Base-by-base conservation (phyloP, 2,797 vertebrate species). In the Coluber constrictor region DNA sequence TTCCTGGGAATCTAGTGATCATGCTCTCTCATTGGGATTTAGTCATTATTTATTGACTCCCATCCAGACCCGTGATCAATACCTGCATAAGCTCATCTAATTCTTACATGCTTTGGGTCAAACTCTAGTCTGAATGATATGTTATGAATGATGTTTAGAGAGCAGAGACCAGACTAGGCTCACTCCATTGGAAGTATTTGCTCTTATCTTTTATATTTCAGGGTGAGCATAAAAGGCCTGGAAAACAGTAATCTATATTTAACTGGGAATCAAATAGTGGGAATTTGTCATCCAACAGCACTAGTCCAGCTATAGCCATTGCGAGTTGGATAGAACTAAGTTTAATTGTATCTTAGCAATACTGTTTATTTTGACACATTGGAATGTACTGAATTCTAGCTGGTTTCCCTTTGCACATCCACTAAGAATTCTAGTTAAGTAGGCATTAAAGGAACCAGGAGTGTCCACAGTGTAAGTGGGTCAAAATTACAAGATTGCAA, bases 321-420 rank as follows among this genome's bases (percentile, higher is more conserved):
- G 15, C 25, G 47, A 70, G 10, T 29, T 4, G 37, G 13, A 16
- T 29, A 66, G 25, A 11, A 27, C 15, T 63, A 59, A 13, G 70
- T 47, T 37, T 91, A 29, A 86, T 59, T n/a, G 51, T 70, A 57
- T 63, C 25, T 16, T 60, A 63, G 5, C n/a, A 55, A 32, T 27
- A 27, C 18, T 32, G n/a, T 60, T 63, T 87, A 27, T 43, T 87
- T 66, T 47, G 86, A 29, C 87, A 23, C 55, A 12, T 79, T 37
- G 63, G 51, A 29, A 88, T 87, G 74, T 83, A 89, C 66, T 89
- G 56, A 89, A 92, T 88, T 88, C 27, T 56, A 92, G n/a, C 32
- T 63, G 4, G 32, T 56, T 74, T 74, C 37, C 63, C 27, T 43
- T 89, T 89, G 5, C n/a, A 32, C 57, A 54, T 61, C 61, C 51